Evolutionary conservation across 1,140 invertebrate genomes (phyloP).

Genomic region (Trichomalopsis sarcophagae): DNA sequence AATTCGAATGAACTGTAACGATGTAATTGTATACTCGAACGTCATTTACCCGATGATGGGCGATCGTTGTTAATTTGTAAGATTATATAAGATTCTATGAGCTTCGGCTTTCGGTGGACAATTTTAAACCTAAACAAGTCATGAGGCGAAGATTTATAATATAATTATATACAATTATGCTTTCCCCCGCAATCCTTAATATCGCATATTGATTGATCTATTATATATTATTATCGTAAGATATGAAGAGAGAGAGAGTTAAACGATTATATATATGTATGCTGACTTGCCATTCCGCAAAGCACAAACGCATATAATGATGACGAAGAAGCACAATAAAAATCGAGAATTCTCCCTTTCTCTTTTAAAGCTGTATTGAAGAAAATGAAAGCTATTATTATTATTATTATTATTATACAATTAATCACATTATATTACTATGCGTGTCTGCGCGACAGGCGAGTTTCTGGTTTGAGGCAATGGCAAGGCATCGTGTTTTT

Average conservation of each 20-base stretch:
- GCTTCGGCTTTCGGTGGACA: slow-evolving; percentile 62
- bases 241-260: slow-evolving; percentile 28
- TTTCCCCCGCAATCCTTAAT: slow-evolving; percentile 47
- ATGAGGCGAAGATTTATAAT: slow-evolving; percentile 47
- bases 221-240: slow-evolving; percentile 32
- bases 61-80: slow-evolving; percentile 50
- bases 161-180: slow-evolving; percentile 43
- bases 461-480: slow-evolving; percentile 56
- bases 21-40: slow-evolving; percentile 27
- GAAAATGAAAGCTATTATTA: neutral
- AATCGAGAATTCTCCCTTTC: slow-evolving; percentile 35
- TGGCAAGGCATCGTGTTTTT: slow-evolving; percentile 58
- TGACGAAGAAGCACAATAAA: slow-evolving; percentile 56
- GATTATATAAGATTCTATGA: slow-evolving; percentile 48
- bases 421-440: slow-evolving; percentile 22
- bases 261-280: slow-evolving; percentile 45
- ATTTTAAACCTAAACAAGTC: slow-evolving; percentile 47
- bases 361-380: slow-evolving; percentile 23
- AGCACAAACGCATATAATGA: slow-evolving; percentile 53
- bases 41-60: neutral
- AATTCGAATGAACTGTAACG: slow-evolving; percentile 12
- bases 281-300: slow-evolving; percentile 59
- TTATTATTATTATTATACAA: neutral
- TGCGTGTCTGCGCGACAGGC: neutral
- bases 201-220: neutral